Percentiles rank a stretch among this genome's conserved stretches.
These are phyloP conservation scores for Caretta caretta DNA, from an alignment of 2,113 vertebrate species.

Conservation along the genomic window DNA sequence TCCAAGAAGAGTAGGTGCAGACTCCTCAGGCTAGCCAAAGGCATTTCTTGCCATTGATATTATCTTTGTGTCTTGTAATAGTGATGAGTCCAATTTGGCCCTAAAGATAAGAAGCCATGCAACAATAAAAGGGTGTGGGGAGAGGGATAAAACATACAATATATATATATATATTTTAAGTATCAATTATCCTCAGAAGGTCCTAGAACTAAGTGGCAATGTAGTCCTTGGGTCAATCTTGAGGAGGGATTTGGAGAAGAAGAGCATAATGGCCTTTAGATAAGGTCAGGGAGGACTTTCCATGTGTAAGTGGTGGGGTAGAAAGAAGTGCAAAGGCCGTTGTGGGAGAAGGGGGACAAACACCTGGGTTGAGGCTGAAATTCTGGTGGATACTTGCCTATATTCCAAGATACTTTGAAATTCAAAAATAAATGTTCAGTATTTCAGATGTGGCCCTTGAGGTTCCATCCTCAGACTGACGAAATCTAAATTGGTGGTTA, in stretches of 20 bases:
- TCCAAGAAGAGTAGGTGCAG: rapidly evolving
- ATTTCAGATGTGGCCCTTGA: not conserved
- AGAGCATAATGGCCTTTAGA: not conserved
- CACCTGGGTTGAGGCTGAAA: not conserved
- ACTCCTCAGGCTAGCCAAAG: not conserved
- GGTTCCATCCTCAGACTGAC: not conserved
- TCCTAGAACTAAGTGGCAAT: not conserved
- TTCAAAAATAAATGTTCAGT: not conserved
- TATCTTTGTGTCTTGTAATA: not conserved
- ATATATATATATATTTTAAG: not conserved
- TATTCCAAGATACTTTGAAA: not conserved
- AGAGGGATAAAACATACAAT: not conserved
- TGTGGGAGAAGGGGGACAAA: not conserved
- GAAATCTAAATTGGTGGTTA: not conserved
- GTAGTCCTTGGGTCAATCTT: not conserved
- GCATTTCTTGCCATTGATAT: not conserved
- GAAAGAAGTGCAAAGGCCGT: rapidly evolving
- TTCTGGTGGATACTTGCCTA: not conserved
- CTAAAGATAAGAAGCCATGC: not conserved
- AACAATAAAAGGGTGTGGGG: not conserved
- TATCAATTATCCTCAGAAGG: not conserved
- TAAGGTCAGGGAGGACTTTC: not conserved
- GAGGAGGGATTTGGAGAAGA: not conserved
- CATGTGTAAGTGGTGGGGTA: not conserved
- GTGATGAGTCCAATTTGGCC: not conserved